Conservation (phyloP, 2,888 invertebrate genomes). For the Aspidiotus rigidus region DNA sequence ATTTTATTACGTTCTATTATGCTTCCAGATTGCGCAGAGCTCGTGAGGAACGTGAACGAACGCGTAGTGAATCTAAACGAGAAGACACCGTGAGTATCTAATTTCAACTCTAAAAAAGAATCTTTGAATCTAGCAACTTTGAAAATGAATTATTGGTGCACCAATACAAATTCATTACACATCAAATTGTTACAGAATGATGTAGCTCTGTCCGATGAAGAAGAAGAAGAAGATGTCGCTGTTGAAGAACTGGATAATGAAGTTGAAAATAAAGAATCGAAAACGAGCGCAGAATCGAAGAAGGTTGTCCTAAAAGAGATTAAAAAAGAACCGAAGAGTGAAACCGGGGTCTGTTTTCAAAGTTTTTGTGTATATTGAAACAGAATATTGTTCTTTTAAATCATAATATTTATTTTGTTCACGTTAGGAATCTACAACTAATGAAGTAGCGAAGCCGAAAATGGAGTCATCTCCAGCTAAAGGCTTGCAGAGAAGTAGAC, state of each 20-base stretch:
- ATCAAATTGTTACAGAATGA: constrained; percentile 5
- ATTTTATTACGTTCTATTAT: too few relatives aligned
- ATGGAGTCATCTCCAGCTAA: not conserved
- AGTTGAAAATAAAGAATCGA: constrained; percentile 5
- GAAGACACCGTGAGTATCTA: too few relatives aligned
- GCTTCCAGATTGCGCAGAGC: too few relatives aligned
- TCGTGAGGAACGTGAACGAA: too few relatives aligned
- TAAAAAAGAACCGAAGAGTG: constrained; percentile 22
- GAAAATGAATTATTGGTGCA: too few relatives aligned
- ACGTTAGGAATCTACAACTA: not conserved
- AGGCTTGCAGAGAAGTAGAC: constrained; percentile 6
- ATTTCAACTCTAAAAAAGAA: too few relatives aligned
- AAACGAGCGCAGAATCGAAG: not conserved
- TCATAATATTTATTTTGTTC: too few relatives aligned
- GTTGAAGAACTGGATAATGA: constrained; percentile 28
- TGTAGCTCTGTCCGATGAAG: not conserved
- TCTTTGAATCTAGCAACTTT: too few relatives aligned
- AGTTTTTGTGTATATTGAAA: not conserved
- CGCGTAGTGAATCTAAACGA: too few relatives aligned
- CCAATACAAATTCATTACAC: too few relatives aligned
- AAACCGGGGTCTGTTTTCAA: constrained; percentile 7
- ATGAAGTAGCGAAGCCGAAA: not conserved
- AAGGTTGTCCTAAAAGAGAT: constrained; percentile 29
- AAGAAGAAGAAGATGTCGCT: constrained; percentile 30
- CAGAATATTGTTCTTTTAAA: too few relatives aligned